Evolutionary conservation across 2,113 vertebrate species (phyloP).

Genomic region (Ceratotherium simum): DNA sequence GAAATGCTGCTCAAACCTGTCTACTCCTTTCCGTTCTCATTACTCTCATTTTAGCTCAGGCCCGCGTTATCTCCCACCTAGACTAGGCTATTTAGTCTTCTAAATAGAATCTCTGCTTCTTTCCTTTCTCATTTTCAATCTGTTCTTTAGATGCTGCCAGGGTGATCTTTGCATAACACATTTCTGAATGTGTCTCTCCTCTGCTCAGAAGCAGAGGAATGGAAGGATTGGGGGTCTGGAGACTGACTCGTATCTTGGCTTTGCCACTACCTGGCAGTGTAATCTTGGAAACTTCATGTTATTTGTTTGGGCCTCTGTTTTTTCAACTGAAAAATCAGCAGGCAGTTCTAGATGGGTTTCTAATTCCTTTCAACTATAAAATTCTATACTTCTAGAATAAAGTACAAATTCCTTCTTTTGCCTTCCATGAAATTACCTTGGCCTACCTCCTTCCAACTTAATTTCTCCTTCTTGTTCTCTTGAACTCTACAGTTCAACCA

Average conservation of each 20-base stretch:
- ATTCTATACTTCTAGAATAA: not conserved
- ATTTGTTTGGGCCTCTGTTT: slow-evolving; percentile 5
- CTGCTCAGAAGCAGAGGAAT: not conserved
- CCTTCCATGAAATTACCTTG: not conserved
- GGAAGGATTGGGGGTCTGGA: not conserved
- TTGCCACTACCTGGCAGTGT: not conserved
- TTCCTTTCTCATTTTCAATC: slow-evolving; percentile 40
- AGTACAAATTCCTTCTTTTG: not conserved
- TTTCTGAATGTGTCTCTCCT: not conserved
- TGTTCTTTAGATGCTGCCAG: not conserved
- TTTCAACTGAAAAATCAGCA: not conserved
- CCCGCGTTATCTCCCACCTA: not conserved
- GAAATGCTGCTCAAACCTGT: not conserved
- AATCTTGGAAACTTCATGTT: not conserved
- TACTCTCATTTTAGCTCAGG: not conserved
- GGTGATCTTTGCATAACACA: not conserved
- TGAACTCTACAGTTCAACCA: not conserved
- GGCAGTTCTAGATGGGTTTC: not conserved
- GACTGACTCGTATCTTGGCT: not conserved
- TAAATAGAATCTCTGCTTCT: not conserved
- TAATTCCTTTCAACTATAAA: slow-evolving; percentile 5
- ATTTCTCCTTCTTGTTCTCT: not conserved
- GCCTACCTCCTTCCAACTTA: not conserved
- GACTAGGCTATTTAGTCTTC: not conserved
- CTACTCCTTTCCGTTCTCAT: not conserved